Evolutionary conservation across 2,113 vertebrate genomes (phyloP), one percentile per base, ranked within the genome.

Genomic region (Malurus elegans): DNA sequence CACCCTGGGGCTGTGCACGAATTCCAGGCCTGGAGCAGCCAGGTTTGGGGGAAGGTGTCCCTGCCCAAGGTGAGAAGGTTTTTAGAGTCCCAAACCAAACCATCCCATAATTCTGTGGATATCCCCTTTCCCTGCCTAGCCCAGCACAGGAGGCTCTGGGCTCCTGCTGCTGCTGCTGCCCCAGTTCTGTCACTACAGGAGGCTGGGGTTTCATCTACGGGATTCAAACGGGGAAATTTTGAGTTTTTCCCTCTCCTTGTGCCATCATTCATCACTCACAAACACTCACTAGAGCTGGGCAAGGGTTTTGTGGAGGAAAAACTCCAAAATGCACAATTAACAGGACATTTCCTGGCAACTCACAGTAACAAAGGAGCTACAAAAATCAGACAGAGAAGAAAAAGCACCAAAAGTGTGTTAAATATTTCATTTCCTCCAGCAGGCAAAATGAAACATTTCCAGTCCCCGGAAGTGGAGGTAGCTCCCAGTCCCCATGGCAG

Each of bases 381-480:
- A 73, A 25, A 40, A 50, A 40, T 15, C 14, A 21, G 32, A 26
- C 16, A 23, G 21, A 26, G 20, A 18, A 24, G 47, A 18, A 14
- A 34, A 50, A 11, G 14, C 45, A 36, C 18, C 24, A 20, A 31
- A 2, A 38, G 26, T 4, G 17, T 15, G 2, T 18, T 54, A 45
- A 82, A 78, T 84, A 65, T 72, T 87, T 84, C 16, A 86, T 78
- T 78, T 65, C 60, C 64, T 84, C 48, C 73, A 84, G 44, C 48
- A 83, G n/a, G 65, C 18, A 64, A 78, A 74, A 60, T 1, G 12
- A 58, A 54, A 44, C 13, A 38, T 18, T 45, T 9, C 38, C 67
- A 58, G 21, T 8, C 4, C 23, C 8, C 19, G 23, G 56, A 18
- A 17, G 32, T 18, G 47, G 61, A 66, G 32, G 79, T 28, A 44